Evolutionary conservation across 2,888 invertebrate species (phyloP), one percentile per base, ranked within the genome.

Genomic region (Leptopilina myrica): DNA sequence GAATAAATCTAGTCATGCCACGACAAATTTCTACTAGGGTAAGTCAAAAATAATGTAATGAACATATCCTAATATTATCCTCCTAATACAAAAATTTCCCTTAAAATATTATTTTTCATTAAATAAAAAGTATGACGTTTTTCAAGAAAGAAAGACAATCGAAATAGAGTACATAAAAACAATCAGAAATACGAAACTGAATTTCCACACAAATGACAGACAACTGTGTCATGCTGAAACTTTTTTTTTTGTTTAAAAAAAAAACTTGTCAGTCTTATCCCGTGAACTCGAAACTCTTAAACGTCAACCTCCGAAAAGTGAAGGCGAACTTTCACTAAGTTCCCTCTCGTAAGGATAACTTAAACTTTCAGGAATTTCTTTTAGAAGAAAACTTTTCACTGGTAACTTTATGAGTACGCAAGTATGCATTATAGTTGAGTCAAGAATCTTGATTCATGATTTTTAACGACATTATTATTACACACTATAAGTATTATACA

Each of bases 271-370:
- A 64, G 62, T 14, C 43, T 15, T 15, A 40, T 59, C 64, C 62
- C 20, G 43, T 64, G 49, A 76, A 62, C 64, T 64, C 76, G 46
- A 76, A 49, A 64, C 76, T 76, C 64, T 64, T 49, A 49, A 76
- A 64, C 76, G 62, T 65, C 75, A 78, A 75, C 59, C 77, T 62
- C 77, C 64, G 49, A 78, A 56, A 82, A 82, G 82, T 84, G 73
- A 80, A 81, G 82, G 79, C 80, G 79, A 81, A 84, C 84, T 84
- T 84, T 82, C 81, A 82, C 82, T 82, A 81, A 84, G 82, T 82
- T 82, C 81, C 79, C 80, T 82, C 82, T 81, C 46, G 78, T 67
- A 79, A 66, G 78, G 80, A 80, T 82, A 81, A 81, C 78, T 69
- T 33, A 79, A 84, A 81, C 80, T 84, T 81, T 81, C 78, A 15